phyloP scores from a whole-genome alignment of 2,888 invertebrate genomes.

The Drosophila borborema region DNA sequence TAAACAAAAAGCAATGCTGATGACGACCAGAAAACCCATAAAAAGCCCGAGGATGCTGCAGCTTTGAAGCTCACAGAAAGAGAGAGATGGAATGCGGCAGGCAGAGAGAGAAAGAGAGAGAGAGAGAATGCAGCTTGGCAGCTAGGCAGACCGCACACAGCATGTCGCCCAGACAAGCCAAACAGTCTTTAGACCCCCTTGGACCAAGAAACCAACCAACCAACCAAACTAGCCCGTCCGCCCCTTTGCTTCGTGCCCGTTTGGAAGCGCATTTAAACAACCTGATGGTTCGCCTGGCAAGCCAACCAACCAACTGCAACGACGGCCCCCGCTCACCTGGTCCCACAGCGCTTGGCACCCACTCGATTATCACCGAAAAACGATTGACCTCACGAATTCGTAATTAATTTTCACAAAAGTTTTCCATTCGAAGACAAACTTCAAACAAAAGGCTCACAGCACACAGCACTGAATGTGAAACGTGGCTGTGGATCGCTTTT shows the following conservation, averaged over 20 bases:
- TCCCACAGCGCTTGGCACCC: conserved; percentile 64
- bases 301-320: not conserved
- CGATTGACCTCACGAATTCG: conserved; percentile 83
- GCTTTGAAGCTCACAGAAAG: conserved; percentile 7
- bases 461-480: conserved; percentile 46
- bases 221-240: not conserved
- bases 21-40: conserved; percentile 38
- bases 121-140: conserved; percentile 1
- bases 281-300: conserved; percentile 49
- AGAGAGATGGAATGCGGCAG: not conserved
- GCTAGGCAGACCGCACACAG: conserved; percentile 58
- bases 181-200: conserved; percentile 6
- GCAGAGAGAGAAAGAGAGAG: not conserved
- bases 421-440: conserved; percentile 79
- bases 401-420: conserved; percentile 82
- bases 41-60: conserved; percentile 57
- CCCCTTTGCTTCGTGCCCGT: conserved; percentile 7
- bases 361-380: conserved; percentile 81
- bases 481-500: conserved; percentile 32
- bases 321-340: conserved; percentile 1
- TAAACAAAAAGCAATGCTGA: conserved; percentile 63
- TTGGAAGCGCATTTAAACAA: conserved; percentile 68
- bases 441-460: conserved; percentile 68
- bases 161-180: conserved; percentile 49
- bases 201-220: conserved; percentile 3